Evolutionary conservation across 2,888 invertebrate species (phyloP).

Genomic region (Apomyelois bistriatella): DNA sequence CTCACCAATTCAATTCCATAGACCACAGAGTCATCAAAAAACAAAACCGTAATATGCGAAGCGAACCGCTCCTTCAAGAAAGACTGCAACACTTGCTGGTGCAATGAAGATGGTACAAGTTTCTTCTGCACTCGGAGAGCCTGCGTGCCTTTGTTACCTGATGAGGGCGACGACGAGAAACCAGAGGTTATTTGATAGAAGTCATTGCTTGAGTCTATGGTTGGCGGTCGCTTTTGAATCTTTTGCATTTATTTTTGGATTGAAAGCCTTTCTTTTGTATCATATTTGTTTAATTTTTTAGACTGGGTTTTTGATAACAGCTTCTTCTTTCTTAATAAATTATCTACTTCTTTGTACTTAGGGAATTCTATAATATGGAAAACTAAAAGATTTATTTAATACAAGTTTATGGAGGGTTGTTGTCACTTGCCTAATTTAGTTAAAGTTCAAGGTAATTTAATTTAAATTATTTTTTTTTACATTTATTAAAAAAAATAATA

Average conservation of each 20-base stretch:
- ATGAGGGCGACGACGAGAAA: constrained; percentile 39
- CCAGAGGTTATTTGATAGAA: constrained; percentile 39
- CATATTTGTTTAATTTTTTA: no score
- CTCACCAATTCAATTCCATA: constrained; percentile 21
- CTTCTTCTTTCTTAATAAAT: no score
- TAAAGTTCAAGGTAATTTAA: no score
- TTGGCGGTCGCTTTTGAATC: neutral
- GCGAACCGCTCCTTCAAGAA: constrained; percentile 70
- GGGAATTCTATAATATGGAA: no score
- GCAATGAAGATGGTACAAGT: constrained; percentile 69
- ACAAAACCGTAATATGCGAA: constrained; percentile 47
- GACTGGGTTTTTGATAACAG: no score
- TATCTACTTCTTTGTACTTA: no score
- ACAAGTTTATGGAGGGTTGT: no score
- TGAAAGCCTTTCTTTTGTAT: neutral
- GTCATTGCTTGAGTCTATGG: neutral
- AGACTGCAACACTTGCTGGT: constrained; percentile 75
- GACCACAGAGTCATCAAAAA: constrained; percentile 30
- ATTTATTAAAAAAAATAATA: no score
- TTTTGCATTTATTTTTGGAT: neutral
- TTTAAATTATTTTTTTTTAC: no score
- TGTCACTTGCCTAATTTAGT: no score
- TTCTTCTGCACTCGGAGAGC: constrained; percentile 71
- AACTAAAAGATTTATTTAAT: no score
- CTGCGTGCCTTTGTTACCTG: constrained; percentile 51